Conservation (phyloP, 1,140 invertebrate species). For the Aphelenchoides besseyi region DNA sequence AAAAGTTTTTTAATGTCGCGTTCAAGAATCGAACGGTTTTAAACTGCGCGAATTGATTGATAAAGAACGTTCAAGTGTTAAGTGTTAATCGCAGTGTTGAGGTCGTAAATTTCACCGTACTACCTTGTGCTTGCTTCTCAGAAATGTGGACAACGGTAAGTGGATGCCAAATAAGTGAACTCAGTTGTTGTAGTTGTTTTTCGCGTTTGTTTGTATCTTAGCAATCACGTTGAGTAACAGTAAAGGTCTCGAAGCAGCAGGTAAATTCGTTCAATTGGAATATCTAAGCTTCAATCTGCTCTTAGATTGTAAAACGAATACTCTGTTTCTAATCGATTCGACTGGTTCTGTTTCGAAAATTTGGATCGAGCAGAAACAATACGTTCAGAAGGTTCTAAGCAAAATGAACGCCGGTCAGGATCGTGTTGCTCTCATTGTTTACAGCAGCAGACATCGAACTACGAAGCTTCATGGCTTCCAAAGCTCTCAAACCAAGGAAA, state of each 20-base stretch:
- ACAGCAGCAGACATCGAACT: background rate
- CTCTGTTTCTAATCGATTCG: background rate
- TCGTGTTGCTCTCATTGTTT: constrained; percentile 1
- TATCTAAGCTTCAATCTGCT: background rate
- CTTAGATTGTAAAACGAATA: background rate
- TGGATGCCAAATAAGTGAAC: background rate
- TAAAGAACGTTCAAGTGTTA: background rate
- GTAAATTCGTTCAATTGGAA: background rate
- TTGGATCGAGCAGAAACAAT: background rate
- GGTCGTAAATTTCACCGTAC: background rate
- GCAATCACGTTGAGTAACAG: too few species aligned
- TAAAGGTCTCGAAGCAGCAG: background rate
- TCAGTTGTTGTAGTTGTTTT: background rate
- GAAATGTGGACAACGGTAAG: background rate
- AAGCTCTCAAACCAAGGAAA: background rate
- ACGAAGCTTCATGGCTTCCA: background rate
- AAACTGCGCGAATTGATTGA: background rate
- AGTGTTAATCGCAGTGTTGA: background rate
- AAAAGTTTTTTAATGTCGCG: background rate
- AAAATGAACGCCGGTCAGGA: background rate
- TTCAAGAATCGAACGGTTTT: background rate
- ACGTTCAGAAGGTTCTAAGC: constrained; percentile 3
- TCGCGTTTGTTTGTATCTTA: background rate
- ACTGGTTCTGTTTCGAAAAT: constrained; percentile 8
- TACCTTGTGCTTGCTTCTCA: background rate